Evolutionary conservation across 2,797 vertebrate genomes (phyloP).

Genomic region (Acanthurus tractus): DNA sequence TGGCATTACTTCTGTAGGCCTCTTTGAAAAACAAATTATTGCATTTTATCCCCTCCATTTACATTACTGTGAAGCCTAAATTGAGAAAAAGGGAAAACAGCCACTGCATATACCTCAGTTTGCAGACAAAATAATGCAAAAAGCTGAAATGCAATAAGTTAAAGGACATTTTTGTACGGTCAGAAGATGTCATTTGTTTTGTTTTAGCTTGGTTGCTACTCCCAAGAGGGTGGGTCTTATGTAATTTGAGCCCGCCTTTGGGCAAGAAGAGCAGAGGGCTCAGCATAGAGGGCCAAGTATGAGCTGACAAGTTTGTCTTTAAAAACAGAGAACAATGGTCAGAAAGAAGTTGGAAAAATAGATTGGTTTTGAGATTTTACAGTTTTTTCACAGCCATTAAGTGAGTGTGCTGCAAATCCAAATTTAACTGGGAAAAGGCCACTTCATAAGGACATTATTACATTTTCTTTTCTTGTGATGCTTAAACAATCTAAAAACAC

Average conservation of each 20-base stretch:
- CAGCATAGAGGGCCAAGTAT: not conserved
- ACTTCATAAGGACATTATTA: too few relatives aligned
- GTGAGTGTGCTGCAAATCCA: not conserved
- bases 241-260: not conserved
- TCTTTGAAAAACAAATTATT: too few relatives aligned
- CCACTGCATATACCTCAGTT: too few relatives aligned
- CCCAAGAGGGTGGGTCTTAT: not conserved
- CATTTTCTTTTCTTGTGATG: too few relatives aligned
- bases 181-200: not conserved
- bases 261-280: not conserved
- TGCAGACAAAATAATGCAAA: not conserved
- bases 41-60: too few relatives aligned
- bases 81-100: too few relatives aligned
- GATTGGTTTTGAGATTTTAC: not conserved
- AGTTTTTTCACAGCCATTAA: not conserved
- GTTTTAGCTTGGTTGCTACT: not conserved
- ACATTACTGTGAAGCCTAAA: too few relatives aligned
- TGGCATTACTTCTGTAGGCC: not conserved
- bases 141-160: not conserved
- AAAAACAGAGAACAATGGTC: not conserved
- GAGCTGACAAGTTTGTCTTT: not conserved
- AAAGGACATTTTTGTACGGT: not conserved
- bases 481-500: too few relatives aligned
- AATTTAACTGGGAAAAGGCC: too few relatives aligned
- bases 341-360: not conserved